Conservation (phyloP, 2,113 vertebrate species). For the Cheilinus undulatus region DNA sequence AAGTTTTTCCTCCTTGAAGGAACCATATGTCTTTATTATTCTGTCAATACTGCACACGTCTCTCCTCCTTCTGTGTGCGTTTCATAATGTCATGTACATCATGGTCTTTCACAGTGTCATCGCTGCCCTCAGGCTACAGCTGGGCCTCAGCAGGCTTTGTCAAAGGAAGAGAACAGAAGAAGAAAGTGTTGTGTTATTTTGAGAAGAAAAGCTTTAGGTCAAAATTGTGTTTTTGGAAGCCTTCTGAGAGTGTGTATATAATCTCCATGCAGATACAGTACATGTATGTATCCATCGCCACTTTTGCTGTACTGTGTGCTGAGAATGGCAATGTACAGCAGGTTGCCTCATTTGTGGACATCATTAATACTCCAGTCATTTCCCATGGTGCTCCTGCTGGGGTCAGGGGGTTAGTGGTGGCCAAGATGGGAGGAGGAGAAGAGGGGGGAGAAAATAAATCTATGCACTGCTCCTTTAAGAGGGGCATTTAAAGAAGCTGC, state of each 20-base stretch:
- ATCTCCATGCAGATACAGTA: neutral
- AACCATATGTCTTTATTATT: slow-evolving; percentile 38
- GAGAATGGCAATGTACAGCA: slow-evolving; percentile 4
- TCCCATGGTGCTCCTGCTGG: slow-evolving; percentile 45
- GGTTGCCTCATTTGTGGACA: slow-evolving; percentile 44
- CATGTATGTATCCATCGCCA: too few species aligned
- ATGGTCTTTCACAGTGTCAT: slow-evolving; percentile 51
- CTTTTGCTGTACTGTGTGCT: too few species aligned
- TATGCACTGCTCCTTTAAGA: slow-evolving; percentile 62
- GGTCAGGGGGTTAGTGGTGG: slow-evolving; percentile 51
- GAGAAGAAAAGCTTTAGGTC: slow-evolving; percentile 27
- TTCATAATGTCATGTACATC: slow-evolving; percentile 49
- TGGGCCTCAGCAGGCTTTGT: slow-evolving; percentile 42
- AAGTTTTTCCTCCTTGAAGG: slow-evolving; percentile 2
- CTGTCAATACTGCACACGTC: slow-evolving; percentile 45
- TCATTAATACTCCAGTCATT: slow-evolving; percentile 59
- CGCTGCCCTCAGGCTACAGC: slow-evolving; percentile 42
- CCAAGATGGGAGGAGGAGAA: slow-evolving; percentile 12
- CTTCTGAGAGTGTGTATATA: neutral
- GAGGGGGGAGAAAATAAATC: neutral
- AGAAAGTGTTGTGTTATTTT: slow-evolving; percentile 25
- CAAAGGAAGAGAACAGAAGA: slow-evolving; percentile 18
- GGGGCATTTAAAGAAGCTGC: slow-evolving; percentile 65
- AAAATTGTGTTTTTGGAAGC: slow-evolving; percentile 26
- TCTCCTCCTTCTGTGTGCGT: slow-evolving; percentile 20